A percentile compares a stretch with the other conserved stretches of the same genome.
These are phyloP conservation scores for Microctonus hyperodae DNA, from an alignment of 2,888 invertebrate genomes.

Conservation along the genomic window DNA sequence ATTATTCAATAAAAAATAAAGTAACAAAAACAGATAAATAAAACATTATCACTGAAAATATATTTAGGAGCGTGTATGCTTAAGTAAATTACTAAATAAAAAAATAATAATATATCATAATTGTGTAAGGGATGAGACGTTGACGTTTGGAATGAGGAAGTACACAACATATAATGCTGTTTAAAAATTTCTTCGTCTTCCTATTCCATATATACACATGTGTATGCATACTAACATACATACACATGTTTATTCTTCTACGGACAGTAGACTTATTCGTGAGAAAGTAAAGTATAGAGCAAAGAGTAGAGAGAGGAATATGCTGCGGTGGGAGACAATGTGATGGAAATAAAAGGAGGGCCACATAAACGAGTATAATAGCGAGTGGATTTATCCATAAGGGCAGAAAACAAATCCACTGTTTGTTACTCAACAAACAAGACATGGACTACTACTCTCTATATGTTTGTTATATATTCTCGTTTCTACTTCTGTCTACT, in stretches of 20 bases:
- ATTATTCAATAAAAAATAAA: slow-evolving; percentile 6
- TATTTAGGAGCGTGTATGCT: background rate
- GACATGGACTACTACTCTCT: slow-evolving; percentile 18
- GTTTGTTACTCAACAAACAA: slow-evolving; percentile 33
- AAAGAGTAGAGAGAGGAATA: background rate
- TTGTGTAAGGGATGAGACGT: background rate
- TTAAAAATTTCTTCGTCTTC: background rate
- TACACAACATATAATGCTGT: slow-evolving; percentile 1
- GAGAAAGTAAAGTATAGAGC: background rate
- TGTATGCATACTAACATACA: too few relatives aligned
- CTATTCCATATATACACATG: too few relatives aligned
- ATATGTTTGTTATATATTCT: slow-evolving; percentile 16
- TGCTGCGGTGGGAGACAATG: slow-evolving; percentile 8
- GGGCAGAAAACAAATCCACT: slow-evolving; percentile 35
- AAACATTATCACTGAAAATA: background rate
- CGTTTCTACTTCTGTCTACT: slow-evolving; percentile 29
- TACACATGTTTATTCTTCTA: too few relatives aligned
- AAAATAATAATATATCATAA: background rate
- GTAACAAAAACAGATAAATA: background rate
- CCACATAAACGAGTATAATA: background rate
- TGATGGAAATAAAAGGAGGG: slow-evolving; percentile 3
- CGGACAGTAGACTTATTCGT: background rate
- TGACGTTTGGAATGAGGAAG: slow-evolving; percentile 34
- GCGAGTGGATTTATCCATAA: slow-evolving; percentile 18
- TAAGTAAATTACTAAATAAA: background rate